Base-by-base conservation (phyloP, 92 coral and sea anemone species). In the Chrysogorgia sp. region DNA sequence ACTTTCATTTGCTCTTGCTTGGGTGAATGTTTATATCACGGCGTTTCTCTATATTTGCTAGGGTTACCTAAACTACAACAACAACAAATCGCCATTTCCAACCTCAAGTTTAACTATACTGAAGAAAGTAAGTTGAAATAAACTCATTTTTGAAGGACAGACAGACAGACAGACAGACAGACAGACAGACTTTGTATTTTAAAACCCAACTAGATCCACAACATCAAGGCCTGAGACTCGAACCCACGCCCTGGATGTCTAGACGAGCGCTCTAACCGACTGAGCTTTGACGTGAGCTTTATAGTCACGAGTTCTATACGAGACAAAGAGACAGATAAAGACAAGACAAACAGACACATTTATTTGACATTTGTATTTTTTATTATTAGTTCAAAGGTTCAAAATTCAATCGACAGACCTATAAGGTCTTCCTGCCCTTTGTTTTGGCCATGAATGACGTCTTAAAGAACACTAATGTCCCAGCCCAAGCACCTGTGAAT, bases 381-480 rank as follows among this genome's bases (percentile, higher is more conserved):
- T 14, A n/a, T 41, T 68, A 21, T 50, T 21, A 72, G 79, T 72
- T 72, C 33, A 6, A n/a, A 7, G 79, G 79, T 22, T 26, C 50
- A 19, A 72, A 55, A 19, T 72, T 72, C 35, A 2, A 17, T 10
- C 32, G 33, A 32, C 28, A 56, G 43, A 52, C 24, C 15, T 56
- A 72, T 52, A 25, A 72, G 8, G 13, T 52, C 13, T 72, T 72
- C 34, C 31, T 37, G 49, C 79, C 64, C 5, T 72, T 72, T 21
- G 0, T 32, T 7, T 45, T 49, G 47, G 79, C 79, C 12, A 17
- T 35, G 2, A 13, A 49, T 22, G 65, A 22, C 7, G 33, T 33
- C 4, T 25, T 20, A 26, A 72, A 72, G n/a, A 31, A 41, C 23
- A n/a, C 64, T 2, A 72, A 37, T 24, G 1, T 33, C 9, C 29